These are phyloP conservation scores for Listrodromus nycthemerus DNA, from an alignment of 2,888 invertebrate species.

Conservation along the genomic window DNA sequence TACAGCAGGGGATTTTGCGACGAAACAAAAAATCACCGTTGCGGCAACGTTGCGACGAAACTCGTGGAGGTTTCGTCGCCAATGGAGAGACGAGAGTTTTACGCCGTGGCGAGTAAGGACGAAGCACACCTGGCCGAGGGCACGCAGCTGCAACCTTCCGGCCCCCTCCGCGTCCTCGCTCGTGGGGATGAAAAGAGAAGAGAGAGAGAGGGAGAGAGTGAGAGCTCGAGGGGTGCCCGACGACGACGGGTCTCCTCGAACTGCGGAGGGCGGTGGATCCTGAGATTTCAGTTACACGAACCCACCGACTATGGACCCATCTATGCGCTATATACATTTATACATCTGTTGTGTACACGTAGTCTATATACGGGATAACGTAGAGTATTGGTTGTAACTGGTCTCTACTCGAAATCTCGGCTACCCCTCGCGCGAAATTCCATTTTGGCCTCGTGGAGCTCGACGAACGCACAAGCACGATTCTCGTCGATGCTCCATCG, in stretches of 20 bases:
- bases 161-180: slow-evolving; percentile 74
- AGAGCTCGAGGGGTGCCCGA: slow-evolving; percentile 76
- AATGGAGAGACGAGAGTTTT: slow-evolving; percentile 47
- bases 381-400: slow-evolving; percentile 23
- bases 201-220: no score
- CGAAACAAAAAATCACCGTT: slow-evolving; percentile 64
- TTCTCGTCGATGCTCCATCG: neutral
- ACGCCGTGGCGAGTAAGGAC: slow-evolving; percentile 60
- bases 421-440: slow-evolving; percentile 61
- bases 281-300: slow-evolving; percentile 80
- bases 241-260: slow-evolving; percentile 68
- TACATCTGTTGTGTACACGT: neutral
- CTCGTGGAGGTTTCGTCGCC: slow-evolving; percentile 6
- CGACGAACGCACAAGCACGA: slow-evolving; percentile 77
- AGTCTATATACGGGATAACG: neutral
- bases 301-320: neutral
- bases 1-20: neutral
- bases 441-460: slow-evolving; percentile 72
- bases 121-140: slow-evolving; percentile 81
- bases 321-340: neutral
- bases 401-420: slow-evolving; percentile 6
- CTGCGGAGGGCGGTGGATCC: slow-evolving; percentile 77
- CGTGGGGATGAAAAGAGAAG: slow-evolving; percentile 80
- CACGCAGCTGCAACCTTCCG: slow-evolving; percentile 80
- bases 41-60: slow-evolving; percentile 76